A percentile compares a stretch with the other conserved stretches of the same genome.
These are phyloP conservation scores for Pseudeuparius sepicola DNA, from an alignment of 2,888 invertebrate genomes.

Conservation along the genomic window DNA sequence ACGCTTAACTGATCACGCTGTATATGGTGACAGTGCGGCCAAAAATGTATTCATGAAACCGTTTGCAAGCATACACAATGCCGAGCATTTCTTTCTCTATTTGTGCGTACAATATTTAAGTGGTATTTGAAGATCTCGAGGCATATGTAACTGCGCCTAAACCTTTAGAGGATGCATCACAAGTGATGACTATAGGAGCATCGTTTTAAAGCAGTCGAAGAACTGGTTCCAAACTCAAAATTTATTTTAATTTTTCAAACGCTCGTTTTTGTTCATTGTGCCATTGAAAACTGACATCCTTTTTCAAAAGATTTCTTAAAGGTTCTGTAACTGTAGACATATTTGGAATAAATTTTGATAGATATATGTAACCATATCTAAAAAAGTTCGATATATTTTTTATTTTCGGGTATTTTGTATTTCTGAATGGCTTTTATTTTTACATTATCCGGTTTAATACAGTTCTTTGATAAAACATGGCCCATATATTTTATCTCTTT, in stretches of 20 bases:
- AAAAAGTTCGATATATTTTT: constrained; percentile 2
- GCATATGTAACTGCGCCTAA: constrained; percentile 17
- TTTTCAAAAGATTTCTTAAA: constrained; percentile 20
- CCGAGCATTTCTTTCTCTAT: constrained; percentile 7
- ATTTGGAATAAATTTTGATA: constrained; percentile 21
- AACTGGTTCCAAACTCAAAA: constrained; percentile 13
- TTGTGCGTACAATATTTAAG: constrained; percentile 6
- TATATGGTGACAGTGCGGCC: neutral
- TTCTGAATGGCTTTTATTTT: constrained; percentile 19
- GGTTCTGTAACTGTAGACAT: constrained; percentile 20
- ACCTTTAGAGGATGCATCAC: constrained; percentile 21
- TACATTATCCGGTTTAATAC: constrained; percentile 13
- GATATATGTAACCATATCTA: constrained; percentile 23
- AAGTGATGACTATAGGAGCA: constrained; percentile 16
- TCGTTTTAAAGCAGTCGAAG: constrained; percentile 16
- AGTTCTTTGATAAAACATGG: constrained; percentile 10
- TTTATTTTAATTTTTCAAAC: constrained; percentile 17
- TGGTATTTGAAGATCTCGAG: constrained; percentile 3
- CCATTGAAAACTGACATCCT: constrained; percentile 20
- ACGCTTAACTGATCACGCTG: too few relatives aligned
- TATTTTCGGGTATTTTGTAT: constrained; percentile 17
- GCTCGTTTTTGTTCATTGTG: constrained; percentile 14
- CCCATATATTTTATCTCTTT: constrained; percentile 11
- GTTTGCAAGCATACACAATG: constrained; percentile 1
- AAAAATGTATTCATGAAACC: constrained; percentile 8